Base-by-base conservation (phyloP, 1,140 invertebrate genomes). In the Asobara japonica region DNA sequence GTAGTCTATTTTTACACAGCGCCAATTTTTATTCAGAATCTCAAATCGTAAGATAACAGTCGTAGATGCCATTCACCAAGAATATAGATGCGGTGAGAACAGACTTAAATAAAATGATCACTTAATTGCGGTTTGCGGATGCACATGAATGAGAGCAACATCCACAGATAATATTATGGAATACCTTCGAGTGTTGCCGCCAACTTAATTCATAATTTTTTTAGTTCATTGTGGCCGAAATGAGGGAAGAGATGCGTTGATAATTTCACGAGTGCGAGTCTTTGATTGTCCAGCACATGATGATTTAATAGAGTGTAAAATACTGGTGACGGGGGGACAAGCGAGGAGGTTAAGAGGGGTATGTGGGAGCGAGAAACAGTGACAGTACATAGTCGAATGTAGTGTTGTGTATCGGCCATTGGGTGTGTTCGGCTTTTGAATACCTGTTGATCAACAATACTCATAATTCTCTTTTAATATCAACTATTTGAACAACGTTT, bases 321-420 rank as follows among this genome's bases (percentile, higher is more conserved):
- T 27, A 3, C 4, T 25, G 51, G 22, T 25, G 22, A 7, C 7
- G 51, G 18, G 22, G 22, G 16, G 51, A 18, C 22, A 1, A 27
- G 18, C 2, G 51, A 22, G 8, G 51, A 56, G 51, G 1, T n/a
- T n/a, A n/a, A n/a, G 22, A 22, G 51, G n/a, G 51, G 7, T 25
- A 56, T 56, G 51, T 11, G 51, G 20, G 51, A 22, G 51, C 51
- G 51, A 56, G 51, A 27, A 56, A 56, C 51, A 22, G 22, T 56
- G 51, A 56, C 51, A 56, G 51, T 56, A n/a, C n/a, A n/a, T n/a
- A 56, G 51, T 51, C 45, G 45, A 51, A 51, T 51, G 45, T 51
- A 51, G 45, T 51, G 45, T 56, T 56, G 51, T 56, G 51, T 18
- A 56, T 56, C 18, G 22, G 18, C 22, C 25, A 56, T 56, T 56